A percentile compares a stretch with the other conserved stretches of the same genome.
phyloP scores from a whole-genome alignment of 2,113 vertebrate species.

The Nothoprocta pentlandii region DNA sequence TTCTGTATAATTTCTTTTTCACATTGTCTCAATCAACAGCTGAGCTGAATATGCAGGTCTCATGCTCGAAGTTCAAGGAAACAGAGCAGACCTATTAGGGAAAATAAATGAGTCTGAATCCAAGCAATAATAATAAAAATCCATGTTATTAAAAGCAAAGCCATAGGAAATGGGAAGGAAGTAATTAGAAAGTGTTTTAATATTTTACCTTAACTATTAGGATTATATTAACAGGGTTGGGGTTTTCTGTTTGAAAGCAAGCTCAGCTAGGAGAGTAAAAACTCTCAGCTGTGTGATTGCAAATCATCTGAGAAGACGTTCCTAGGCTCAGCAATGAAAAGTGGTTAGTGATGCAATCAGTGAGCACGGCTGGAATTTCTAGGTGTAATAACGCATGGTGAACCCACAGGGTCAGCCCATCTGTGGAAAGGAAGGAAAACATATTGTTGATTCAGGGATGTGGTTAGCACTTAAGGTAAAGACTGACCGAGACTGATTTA shows the following conservation, averaged over 20 bases:
- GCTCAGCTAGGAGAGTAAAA: slow-evolving; percentile 12
- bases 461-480: slow-evolving; percentile 75
- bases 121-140: slow-evolving; percentile 54
- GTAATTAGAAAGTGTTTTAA: slow-evolving; percentile 69
- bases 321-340: slow-evolving; percentile 16
- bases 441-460: slow-evolving; percentile 73
- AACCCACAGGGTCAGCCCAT: slow-evolving; percentile 47
- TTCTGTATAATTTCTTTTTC: not conserved
- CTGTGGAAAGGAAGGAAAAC: slow-evolving; percentile 70
- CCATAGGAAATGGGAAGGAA: slow-evolving; percentile 72
- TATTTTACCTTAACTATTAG: slow-evolving; percentile 54
- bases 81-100: slow-evolving; percentile 55
- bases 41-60: slow-evolving; percentile 7
- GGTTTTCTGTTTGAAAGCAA: slow-evolving; percentile 28
- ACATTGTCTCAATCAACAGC: not conserved
- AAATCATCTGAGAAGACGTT: slow-evolving; percentile 34
- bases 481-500: slow-evolving; percentile 65
- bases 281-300: slow-evolving; percentile 10
- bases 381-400: slow-evolving; percentile 54
- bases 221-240: slow-evolving; percentile 51
- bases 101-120: slow-evolving; percentile 66
- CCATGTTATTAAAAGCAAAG: slow-evolving; percentile 61
- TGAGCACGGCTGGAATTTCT: slow-evolving; percentile 14
- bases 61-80: slow-evolving; percentile 45
- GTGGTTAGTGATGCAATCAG: slow-evolving; percentile 54